A percentile compares a stretch with the other conserved stretches of the same genome.
These are phyloP conservation scores for Slavum lentiscoides DNA, from an alignment of 2,888 invertebrate species.

Conservation along the genomic window DNA sequence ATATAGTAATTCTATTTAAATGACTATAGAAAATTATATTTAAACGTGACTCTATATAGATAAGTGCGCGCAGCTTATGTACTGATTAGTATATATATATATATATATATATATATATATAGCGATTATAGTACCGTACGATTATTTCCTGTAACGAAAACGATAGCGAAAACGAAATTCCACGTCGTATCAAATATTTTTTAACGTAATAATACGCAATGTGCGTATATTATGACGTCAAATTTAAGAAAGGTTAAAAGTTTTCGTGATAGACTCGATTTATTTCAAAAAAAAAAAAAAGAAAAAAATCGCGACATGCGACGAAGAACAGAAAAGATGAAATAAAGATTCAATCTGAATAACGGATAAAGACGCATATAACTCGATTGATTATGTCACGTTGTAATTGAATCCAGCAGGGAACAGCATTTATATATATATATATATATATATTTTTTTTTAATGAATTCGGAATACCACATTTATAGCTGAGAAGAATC, in stretches of 20 bases:
- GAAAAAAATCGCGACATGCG: neutral
- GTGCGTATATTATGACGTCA: neutral
- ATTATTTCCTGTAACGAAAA: neutral
- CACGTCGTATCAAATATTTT: neutral
- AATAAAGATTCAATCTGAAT: slow-evolving; percentile 5
- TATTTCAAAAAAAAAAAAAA: slow-evolving; percentile 22
- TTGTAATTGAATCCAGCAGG: slow-evolving; percentile 28
- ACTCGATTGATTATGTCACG: slow-evolving; percentile 19
- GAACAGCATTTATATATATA: slow-evolving; percentile 21
- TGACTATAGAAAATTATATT: neutral
- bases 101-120: neutral
- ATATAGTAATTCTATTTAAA: slow-evolving; percentile 7
- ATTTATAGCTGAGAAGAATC: slow-evolving; percentile 39
- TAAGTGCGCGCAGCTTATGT: neutral
- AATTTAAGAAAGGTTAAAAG: slow-evolving; percentile 1
- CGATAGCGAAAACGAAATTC: neutral
- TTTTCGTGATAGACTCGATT: slow-evolving; percentile 8
- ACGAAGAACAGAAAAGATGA: neutral
- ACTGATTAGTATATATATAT: neutral
- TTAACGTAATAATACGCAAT: neutral
- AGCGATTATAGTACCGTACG: no score
- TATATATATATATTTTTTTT: slow-evolving; percentile 34
- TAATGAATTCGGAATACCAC: slow-evolving; percentile 37
- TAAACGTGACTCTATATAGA: neutral
- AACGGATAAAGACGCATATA: slow-evolving; percentile 13